Base-by-base conservation (phyloP, 2,888 invertebrate genomes). In the Drosophila lutescens region DNA sequence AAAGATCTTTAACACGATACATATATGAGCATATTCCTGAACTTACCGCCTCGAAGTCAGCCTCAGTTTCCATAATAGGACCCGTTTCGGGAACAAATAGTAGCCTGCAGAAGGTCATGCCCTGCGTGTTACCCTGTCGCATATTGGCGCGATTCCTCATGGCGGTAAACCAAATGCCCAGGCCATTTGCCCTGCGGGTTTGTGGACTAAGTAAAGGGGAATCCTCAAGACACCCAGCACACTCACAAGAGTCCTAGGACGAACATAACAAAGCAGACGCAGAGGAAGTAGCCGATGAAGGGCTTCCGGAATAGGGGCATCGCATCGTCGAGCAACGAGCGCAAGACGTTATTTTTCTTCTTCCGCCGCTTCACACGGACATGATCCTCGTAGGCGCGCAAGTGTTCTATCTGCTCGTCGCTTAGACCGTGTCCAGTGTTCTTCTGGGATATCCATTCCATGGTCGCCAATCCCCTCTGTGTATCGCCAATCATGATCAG, bases 91-190 rank as follows among this genome's bases (percentile, higher is more conserved):
- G 13, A 1, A 36, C 60, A 7, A 80, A 77, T 0, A 80, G 59
- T 4, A 72, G 32, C 4, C 57, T 32, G 44, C 80, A 80, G 6
- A 81, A 12, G 1, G 79, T 74, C 76, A 76, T 50, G 20, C 43
- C 53, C 1, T 7, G 0, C 1, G 4, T 74, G n/a, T 40, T 44
- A n/a, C 62, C 74, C 38, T 32, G 41, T 0, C 79, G 78, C 78
- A 77, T 72, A 10, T 83, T 79, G 4, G n/a, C 7, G 1, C 80
- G 73, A 65, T 86, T 86, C 2, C 87, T 77, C 70, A 87, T 77
- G 6, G 78, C 61, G 1, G 86, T 77, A 13, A 38, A 87, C 88
- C 88, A 88, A 23, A 88, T 40, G 0, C 83, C 88, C 3, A 88
- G 34, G 0, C 86, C 87, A 44, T 87, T 78, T 3, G 85, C 78